Evolutionary conservation across 2,113 vertebrate species (phyloP).

Genomic region (Perca fluviatilis): DNA sequence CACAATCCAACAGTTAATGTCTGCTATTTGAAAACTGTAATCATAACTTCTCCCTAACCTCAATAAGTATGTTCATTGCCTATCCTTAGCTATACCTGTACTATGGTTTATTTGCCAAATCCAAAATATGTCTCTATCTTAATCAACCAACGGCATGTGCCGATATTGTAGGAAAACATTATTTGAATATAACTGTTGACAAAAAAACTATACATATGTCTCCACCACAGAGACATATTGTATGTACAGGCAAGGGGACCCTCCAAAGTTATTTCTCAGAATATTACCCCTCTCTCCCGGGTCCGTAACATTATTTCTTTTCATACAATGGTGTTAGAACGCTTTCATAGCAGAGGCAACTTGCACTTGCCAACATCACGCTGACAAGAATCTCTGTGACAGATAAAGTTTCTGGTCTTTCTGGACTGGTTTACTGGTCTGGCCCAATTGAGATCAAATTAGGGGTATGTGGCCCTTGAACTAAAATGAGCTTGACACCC

Average conservation of each 20-base stretch:
- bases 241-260: neutral
- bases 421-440: no score
- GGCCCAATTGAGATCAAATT: no score
- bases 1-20: neutral
- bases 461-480: no score
- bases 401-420: no score
- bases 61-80: neutral
- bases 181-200: neutral
- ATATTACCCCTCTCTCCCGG: no score
- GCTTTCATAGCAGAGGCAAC: no score
- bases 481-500: no score
- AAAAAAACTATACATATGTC: neutral
- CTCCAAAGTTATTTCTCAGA: neutral
- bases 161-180: neutral
- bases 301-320: no score
- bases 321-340: no score
- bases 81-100: neutral
- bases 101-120: neutral
- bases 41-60: neutral
- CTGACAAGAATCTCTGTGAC: no score
- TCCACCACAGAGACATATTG: neutral
- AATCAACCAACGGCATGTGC: neutral
- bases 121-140: neutral
- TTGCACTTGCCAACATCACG: no score
- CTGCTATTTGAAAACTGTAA: neutral